A percentile compares a stretch with the other conserved stretches of the same genome.
Evolutionary conservation across 2,888 invertebrate species (phyloP).

Genomic region (Hydrotaea cyrtoneurina): DNA sequence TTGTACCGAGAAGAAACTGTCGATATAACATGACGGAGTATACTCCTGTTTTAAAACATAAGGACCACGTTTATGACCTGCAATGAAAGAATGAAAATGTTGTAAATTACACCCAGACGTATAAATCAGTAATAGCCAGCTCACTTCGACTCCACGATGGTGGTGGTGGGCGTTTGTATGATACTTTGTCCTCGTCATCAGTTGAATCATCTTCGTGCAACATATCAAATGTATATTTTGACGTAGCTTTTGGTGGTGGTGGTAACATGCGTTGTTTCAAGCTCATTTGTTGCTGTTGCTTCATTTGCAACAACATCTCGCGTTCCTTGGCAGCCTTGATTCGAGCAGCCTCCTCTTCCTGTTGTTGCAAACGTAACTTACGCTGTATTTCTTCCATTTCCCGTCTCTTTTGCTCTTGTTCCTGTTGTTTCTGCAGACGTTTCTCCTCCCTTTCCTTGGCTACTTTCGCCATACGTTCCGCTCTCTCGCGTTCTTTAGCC

Average conservation of each 20-base stretch:
- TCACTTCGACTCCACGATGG: constrained; percentile 81
- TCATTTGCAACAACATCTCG: constrained; percentile 75
- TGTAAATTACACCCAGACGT: not conserved
- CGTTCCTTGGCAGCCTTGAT: constrained; percentile 73
- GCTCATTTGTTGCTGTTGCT: constrained; percentile 68
- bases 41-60: constrained; percentile 81
- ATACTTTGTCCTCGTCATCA: constrained; percentile 79
- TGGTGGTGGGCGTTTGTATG: constrained; percentile 75
- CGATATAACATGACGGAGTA: constrained; percentile 81
- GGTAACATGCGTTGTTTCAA: constrained; percentile 71
- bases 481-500: constrained; percentile 78
- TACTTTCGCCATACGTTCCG: constrained; percentile 77
- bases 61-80: constrained; percentile 80
- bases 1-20: constrained; percentile 84
- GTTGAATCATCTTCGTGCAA: constrained; percentile 81
- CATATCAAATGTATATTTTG: constrained; percentile 80
- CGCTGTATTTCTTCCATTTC: constrained; percentile 78
- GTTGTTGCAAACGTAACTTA: constrained; percentile 75
- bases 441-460: constrained; percentile 80
- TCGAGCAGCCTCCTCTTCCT: constrained; percentile 73
- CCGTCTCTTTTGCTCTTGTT: constrained; percentile 76
- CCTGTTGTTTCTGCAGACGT: constrained; percentile 74
- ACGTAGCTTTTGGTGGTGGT: constrained; percentile 73
- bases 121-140: constrained; percentile 53
- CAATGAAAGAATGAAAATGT: not conserved